Percentiles rank a stretch among this genome's conserved stretches.
Evolutionary conservation across 92 coral and sea anemone genomes (phyloP).

Genomic region (Virgularia gustaviana): DNA sequence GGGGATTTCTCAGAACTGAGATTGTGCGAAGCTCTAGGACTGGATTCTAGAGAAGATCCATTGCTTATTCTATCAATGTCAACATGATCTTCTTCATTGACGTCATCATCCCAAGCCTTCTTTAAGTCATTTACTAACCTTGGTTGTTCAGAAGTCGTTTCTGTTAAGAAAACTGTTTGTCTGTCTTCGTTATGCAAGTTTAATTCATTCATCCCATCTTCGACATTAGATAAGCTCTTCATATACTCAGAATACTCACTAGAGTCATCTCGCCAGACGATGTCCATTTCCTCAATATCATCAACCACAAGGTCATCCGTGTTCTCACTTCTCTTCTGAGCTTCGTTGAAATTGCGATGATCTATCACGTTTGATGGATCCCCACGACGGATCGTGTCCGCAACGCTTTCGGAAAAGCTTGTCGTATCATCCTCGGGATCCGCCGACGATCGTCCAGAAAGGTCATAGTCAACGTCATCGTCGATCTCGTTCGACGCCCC

Average conservation of each 20-base stretch:
- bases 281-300: conserved; percentile 17
- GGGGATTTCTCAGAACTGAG: not conserved
- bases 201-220: not conserved
- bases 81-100: too few species aligned
- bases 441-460: not conserved
- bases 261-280: conserved; percentile 20
- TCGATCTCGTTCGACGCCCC: conserved; percentile 31
- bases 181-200: not conserved
- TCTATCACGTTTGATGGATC: conserved; percentile 12
- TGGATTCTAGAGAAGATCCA: too few species aligned
- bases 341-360: conserved; percentile 15
- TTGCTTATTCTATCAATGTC: too few species aligned
- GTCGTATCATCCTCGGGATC: conserved; percentile 7
- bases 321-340: not conserved
- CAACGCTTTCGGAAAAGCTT: conserved; percentile 1
- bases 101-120: conserved; percentile 27
- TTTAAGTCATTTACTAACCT: conserved; percentile 2
- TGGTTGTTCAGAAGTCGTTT: not conserved
- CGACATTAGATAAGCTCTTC: not conserved
- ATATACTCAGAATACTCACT: not conserved
- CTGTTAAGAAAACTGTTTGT: conserved; percentile 10
- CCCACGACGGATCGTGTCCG: conserved; percentile 26
- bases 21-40: too few species aligned
- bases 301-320: not conserved
- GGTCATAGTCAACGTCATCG: not conserved